Evolutionary conservation across 2,888 invertebrate genomes (phyloP).

Genomic region (Aleiodes testaceus): DNA sequence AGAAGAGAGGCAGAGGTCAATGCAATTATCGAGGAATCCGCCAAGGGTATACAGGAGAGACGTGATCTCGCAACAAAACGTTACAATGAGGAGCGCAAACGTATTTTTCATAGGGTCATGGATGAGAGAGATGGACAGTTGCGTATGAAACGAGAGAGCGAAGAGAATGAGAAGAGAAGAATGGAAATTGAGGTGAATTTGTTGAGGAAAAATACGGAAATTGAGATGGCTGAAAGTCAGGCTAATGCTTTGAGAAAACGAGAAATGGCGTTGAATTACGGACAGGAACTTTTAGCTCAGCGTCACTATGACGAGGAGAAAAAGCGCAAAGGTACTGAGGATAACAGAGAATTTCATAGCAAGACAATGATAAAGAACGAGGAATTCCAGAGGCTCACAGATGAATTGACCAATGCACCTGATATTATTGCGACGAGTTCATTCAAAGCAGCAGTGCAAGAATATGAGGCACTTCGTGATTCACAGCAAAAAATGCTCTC

Average conservation of each 20-base stretch:
- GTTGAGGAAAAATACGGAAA: conserved; percentile 52
- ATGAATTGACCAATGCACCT: conserved; percentile 57
- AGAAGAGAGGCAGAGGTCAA: conserved; percentile 56
- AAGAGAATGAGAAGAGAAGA: conserved; percentile 46
- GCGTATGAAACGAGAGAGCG: conserved; percentile 46
- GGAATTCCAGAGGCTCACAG: conserved; percentile 55
- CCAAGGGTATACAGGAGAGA: conserved; percentile 44
- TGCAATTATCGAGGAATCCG: conserved; percentile 50
- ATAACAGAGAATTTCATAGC: conserved; percentile 40
- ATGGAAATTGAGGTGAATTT: conserved; percentile 50
- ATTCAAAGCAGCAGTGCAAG: conserved; percentile 57
- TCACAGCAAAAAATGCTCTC: conserved; percentile 55
- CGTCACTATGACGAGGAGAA: conserved; percentile 42
- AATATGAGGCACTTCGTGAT: conserved; percentile 53
- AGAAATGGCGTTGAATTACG: conserved; percentile 53
- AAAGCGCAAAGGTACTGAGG: conserved; percentile 52
- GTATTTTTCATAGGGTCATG: conserved; percentile 52
- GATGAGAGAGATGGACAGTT: conserved; percentile 57
- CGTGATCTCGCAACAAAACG: conserved; percentile 51
- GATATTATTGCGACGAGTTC: conserved; percentile 60
- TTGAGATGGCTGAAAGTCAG: conserved; percentile 49
- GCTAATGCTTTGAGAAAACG: conserved; percentile 45
- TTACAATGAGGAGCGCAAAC: conserved; percentile 52
- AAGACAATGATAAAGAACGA: conserved; percentile 49
- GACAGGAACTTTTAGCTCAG: conserved; percentile 58